These are phyloP conservation scores for Drosophila conformis DNA, from an alignment of 2,888 invertebrate genomes.

Conservation along the genomic window DNA sequence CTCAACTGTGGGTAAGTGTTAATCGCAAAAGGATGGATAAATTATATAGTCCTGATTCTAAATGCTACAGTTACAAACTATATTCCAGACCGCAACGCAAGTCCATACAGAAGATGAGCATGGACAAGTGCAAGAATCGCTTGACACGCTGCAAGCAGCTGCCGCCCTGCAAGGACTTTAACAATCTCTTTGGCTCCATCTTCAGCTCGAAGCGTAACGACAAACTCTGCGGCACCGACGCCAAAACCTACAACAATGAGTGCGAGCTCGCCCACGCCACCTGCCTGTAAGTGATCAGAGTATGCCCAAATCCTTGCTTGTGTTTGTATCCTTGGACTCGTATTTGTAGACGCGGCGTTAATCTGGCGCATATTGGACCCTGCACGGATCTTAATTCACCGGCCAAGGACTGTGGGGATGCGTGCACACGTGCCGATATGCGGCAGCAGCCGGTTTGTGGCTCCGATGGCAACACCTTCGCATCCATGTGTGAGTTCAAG, in stretches of 20 bases:
- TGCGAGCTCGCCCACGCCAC: conserved; percentile 93
- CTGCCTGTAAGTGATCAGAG: conserved; percentile 89
- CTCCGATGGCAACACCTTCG: conserved; percentile 95
- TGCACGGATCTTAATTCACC: conserved; percentile 88
- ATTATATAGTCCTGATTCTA: background rate
- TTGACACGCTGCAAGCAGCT: conserved; percentile 91
- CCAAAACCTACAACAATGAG: conserved; percentile 92
- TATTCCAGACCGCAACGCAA: conserved; percentile 82
- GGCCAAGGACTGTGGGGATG: conserved; percentile 87
- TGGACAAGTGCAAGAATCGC: conserved; percentile 92
- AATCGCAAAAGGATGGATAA: background rate
- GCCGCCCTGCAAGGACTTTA: conserved; percentile 87
- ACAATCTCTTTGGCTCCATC: conserved; percentile 84
- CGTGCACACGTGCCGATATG: conserved; percentile 87
- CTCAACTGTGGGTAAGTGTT: conserved; percentile 92
- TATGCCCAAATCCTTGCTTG: background rate
- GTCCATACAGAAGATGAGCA: conserved; percentile 85
- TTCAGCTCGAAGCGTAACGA: conserved; percentile 88
- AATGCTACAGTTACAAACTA: background rate
- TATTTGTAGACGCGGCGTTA: conserved; percentile 90
- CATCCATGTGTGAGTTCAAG: conserved; percentile 93
- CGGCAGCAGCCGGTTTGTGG: conserved; percentile 92
- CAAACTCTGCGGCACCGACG: conserved; percentile 96
- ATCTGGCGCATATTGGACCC: conserved; percentile 94
- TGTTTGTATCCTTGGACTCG: background rate